Evolutionary conservation across 2,113 vertebrate species (phyloP).

Genomic region (Hemiprocne comata): DNA sequence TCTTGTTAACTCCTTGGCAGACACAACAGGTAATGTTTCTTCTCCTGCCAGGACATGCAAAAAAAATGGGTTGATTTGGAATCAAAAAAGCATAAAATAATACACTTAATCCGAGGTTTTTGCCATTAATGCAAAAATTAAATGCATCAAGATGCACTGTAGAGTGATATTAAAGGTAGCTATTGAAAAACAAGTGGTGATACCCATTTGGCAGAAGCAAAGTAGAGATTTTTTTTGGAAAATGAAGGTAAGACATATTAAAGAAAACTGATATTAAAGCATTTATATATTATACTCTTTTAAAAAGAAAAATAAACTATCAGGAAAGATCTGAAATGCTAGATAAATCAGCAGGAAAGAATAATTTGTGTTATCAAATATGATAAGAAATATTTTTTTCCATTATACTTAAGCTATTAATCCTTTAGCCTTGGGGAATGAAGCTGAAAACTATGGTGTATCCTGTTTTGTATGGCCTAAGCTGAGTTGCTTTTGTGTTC

Average conservation of each 20-base stretch:
- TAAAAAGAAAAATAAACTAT: not conserved
- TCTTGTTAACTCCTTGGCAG: conserved; percentile 37
- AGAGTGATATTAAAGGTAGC: not conserved
- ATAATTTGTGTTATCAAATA: not conserved
- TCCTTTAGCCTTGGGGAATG: not conserved
- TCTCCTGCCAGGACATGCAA: not conserved
- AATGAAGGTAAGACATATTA: not conserved
- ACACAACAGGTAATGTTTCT: not conserved
- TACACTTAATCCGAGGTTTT: not conserved
- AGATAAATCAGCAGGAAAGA: not conserved
- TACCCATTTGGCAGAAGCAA: not conserved
- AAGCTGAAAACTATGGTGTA: not conserved
- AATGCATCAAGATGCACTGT: not conserved
- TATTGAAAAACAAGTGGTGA: not conserved
- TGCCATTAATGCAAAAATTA: not conserved
- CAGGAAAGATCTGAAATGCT: not conserved
- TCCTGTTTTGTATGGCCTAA: not conserved
- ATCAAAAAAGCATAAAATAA: not conserved
- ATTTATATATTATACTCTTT: not conserved
- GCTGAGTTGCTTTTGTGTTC: not conserved
- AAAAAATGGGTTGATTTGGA: not conserved
- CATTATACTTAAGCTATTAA: not conserved
- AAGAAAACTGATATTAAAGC: not conserved
- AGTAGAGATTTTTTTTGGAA: not conserved
- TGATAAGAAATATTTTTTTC: not conserved